Base-by-base conservation (phyloP, 64 coral and sea anemone genomes). In the Anthopleura sola region DNA sequence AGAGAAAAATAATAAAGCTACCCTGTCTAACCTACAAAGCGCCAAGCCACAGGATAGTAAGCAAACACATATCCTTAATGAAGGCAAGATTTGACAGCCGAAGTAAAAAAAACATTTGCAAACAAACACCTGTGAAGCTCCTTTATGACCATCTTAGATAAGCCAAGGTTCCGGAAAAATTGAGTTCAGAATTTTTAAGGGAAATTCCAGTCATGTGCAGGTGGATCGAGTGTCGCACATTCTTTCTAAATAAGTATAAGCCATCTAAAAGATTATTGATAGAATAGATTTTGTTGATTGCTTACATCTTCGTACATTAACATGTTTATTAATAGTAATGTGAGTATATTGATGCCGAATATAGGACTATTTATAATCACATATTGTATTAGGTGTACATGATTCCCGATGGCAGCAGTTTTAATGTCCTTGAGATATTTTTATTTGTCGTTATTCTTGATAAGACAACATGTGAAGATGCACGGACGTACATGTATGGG, bases 111-210 rank as follows among this genome's bases (percentile, higher is more conserved):
- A 15, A 32, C 66, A 71, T 71, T 71, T 34, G 66, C 66, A 71
- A 71, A 71, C 58, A 71, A 71, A 31, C 66, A 71, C 66, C 66
- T 71, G 66, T 29, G 66, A 14, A n/a, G 29, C 26, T 31, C 66
- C 66, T 71, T 71, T 71, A 34, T 71, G 28, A 34, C 66, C 66
- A 34, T 34, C 66, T 32, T 71, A 71, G 66, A 71, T 71, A 71
- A 71, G 28, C 26, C 29, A 71, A 71, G 23, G 66, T 71, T 33
- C 66, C 66, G n/a, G 66, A 14, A 6, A 71, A 29, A 71, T 36
- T 32, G 26, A 32, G 10, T 34, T 32, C 10, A 71, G 31, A 71
- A 71, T 71, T 2, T 71, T 71, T n/a, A 66, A 66, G n/a, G 60
- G 24, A 66, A 66, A 28, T 66, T 66, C 60, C 60, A 66, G 60